Conservation (phyloP, 2,113 vertebrate genomes). For the Apodemus speciosus region DNA sequence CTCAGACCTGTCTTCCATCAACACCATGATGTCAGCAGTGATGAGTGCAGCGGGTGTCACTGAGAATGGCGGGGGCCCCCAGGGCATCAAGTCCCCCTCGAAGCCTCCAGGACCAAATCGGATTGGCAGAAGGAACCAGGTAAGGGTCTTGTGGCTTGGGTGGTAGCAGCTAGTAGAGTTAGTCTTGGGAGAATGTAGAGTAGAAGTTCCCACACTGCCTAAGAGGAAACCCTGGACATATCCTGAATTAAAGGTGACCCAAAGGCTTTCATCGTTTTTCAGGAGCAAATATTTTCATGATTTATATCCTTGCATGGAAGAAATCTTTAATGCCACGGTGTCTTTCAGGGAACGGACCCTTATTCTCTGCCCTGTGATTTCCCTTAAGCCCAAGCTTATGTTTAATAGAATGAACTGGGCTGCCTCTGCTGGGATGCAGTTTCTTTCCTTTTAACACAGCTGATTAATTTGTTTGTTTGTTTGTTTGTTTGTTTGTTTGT, state of each 20-base stretch:
- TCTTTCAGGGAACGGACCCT: background rate
- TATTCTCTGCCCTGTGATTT: background rate
- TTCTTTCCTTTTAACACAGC: background rate
- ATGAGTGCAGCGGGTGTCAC: slow-evolving; percentile 91
- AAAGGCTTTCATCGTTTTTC: background rate
- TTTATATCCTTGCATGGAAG: background rate
- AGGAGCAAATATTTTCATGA: background rate
- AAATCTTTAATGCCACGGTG: background rate
- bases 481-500: no score
- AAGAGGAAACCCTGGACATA: background rate
- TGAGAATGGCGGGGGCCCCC: slow-evolving; percentile 86
- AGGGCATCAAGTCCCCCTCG: slow-evolving; percentile 87
- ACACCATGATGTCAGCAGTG: slow-evolving; percentile 94
- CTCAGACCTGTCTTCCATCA: slow-evolving; percentile 92
- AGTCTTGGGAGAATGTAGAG: background rate
- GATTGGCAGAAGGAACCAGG: slow-evolving; percentile 93
- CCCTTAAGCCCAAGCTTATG: background rate
- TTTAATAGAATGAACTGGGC: background rate
- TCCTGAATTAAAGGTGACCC: background rate
- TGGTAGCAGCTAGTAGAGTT: background rate
- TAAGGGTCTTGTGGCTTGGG: slow-evolving; percentile 60
- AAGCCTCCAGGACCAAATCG: slow-evolving; percentile 91
- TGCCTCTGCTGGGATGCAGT: background rate
- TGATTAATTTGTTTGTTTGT: background rate
- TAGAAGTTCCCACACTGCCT: background rate